Evolutionary conservation across 2,797 vertebrate species (phyloP).

Genomic region (Leuciscus waleckii): DNA sequence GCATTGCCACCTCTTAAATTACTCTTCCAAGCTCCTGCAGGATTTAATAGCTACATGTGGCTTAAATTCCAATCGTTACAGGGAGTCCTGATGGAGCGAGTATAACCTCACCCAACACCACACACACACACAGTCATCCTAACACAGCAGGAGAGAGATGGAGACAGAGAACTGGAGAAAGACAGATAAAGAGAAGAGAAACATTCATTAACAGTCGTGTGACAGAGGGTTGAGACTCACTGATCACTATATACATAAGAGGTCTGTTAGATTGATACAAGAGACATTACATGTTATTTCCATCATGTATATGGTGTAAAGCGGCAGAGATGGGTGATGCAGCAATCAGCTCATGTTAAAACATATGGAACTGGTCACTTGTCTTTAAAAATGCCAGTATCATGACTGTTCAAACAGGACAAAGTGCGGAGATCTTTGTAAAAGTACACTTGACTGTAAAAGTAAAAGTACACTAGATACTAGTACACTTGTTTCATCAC

Average conservation of each 20-base stretch:
- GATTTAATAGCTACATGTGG: constrained; percentile 58
- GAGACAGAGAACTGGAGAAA: neutral
- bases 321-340: neutral
- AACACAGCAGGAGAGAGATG: neutral
- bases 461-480: too few species aligned
- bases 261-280: neutral
- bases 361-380: neutral
- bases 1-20: constrained; percentile 41
- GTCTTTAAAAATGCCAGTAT: neutral
- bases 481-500: neutral
- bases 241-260: neutral
- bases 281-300: neutral
- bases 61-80: constrained; percentile 52
- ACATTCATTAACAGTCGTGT: neutral
- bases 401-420: neutral
- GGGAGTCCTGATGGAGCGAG: constrained; percentile 36
- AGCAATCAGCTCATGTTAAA: neutral
- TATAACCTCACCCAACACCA: constrained; percentile 30
- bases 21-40: constrained; percentile 43
- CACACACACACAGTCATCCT: constrained; percentile 4
- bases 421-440: neutral
- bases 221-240: neutral
- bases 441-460: neutral
- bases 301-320: neutral
- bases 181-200: neutral